phyloP scores from a whole-genome alignment of 2,888 invertebrate genomes.

The Dendrolimus pini region DNA sequence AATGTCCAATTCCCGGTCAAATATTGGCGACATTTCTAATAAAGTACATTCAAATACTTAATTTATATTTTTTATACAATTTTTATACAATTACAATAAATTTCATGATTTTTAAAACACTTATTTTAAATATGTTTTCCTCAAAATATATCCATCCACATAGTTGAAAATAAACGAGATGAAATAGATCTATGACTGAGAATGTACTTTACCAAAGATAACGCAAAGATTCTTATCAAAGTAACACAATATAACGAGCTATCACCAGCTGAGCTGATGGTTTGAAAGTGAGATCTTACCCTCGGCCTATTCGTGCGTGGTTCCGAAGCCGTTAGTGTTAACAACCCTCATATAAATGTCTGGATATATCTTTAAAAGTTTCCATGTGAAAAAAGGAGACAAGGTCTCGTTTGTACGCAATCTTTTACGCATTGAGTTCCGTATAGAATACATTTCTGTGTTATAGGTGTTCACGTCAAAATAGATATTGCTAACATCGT shows the following conservation, averaged over 20 bases:
- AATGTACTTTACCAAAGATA: too few relatives aligned
- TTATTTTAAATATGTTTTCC: too few relatives aligned
- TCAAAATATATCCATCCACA: too few relatives aligned
- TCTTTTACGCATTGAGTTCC: neutral
- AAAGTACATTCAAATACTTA: too few relatives aligned
- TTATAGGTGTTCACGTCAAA: too few relatives aligned
- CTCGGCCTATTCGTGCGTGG: conserved; percentile 18
- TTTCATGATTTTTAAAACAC: too few relatives aligned
- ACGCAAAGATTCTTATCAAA: too few relatives aligned
- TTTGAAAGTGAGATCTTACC: conserved; percentile 2
- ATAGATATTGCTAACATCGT: too few relatives aligned
- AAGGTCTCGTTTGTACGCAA: neutral
- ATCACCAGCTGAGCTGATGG: neutral
- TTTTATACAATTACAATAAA: too few relatives aligned
- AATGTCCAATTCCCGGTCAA: neutral
- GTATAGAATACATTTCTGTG: neutral
- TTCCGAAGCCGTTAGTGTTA: conserved; percentile 16
- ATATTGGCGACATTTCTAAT: neutral
- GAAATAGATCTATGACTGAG: too few relatives aligned
- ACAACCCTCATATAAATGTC: conserved; percentile 19
- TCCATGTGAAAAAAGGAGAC: conserved; percentile 1
- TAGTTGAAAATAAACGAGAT: too few relatives aligned
- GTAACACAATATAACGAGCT: neutral
- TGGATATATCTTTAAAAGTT: conserved; percentile 11
- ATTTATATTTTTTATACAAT: too few relatives aligned